phyloP scores from a whole-genome alignment of 2,888 invertebrate species.

The Cistogaster globosa region DNA sequence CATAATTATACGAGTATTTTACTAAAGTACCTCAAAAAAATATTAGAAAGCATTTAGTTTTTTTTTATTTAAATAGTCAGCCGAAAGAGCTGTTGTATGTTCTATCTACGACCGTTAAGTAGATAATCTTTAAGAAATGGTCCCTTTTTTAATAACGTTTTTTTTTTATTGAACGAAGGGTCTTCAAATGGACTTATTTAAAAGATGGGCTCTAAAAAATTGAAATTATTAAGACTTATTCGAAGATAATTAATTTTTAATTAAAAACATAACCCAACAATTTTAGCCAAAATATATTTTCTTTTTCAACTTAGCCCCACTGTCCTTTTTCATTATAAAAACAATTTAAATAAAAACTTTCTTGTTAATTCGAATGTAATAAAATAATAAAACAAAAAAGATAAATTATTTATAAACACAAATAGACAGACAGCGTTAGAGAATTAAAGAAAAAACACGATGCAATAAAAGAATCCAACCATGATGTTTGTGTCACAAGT shows the following conservation, averaged over 20 bases:
- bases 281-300: no score
- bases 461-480: slow-evolving; percentile 1
- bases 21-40: background rate
- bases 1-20: no score
- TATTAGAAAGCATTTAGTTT: background rate
- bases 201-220: no score
- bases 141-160: background rate
- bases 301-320: no score
- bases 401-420: background rate
- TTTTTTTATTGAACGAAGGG: background rate
- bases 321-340: no score
- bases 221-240: no score
- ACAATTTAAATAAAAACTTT: slow-evolving; percentile 6
- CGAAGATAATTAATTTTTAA: no score
- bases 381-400: slow-evolving; percentile 16
- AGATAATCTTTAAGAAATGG: no score
- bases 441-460: background rate
- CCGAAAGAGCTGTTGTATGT: no score
- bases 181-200: no score
- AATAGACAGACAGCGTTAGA: background rate
- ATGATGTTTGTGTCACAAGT: slow-evolving; percentile 3
- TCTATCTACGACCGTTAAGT: background rate
- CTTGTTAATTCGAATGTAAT: slow-evolving; percentile 23
- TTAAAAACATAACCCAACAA: no score
- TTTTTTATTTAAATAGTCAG: no score